A percentile compares a stretch with the other conserved stretches of the same genome.
Conservation (phyloP, 2,888 invertebrate genomes). For the Lasioglossum vierecki region DNA sequence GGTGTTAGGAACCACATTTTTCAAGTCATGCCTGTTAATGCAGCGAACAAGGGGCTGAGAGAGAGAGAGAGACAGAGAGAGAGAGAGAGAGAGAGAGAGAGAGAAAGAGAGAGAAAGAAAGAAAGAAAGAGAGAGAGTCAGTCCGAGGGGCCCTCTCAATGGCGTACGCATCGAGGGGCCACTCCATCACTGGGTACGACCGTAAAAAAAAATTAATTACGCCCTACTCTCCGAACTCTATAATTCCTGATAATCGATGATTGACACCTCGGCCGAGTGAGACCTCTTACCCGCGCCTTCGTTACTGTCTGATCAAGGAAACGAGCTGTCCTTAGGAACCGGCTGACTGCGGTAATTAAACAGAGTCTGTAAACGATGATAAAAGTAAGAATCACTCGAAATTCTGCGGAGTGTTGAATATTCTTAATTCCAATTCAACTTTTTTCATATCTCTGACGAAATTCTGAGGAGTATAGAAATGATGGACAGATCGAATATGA, state of each 20-base stretch:
- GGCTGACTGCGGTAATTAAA: neutral
- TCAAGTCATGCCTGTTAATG: constrained; percentile 83
- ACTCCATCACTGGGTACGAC: constrained; percentile 19
- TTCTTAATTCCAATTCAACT: too few relatives aligned
- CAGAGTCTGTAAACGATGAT: neutral
- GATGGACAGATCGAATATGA: too few relatives aligned
- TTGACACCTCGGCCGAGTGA: constrained; percentile 24
- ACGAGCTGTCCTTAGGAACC: neutral
- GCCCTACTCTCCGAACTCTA: constrained; percentile 36
- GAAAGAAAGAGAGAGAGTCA: constrained; percentile 37
- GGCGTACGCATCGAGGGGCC: constrained; percentile 68
- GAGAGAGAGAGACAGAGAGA: constrained; percentile 36
- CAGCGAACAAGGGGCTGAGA: constrained; percentile 76
- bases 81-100: constrained; percentile 55
- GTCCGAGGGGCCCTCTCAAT: constrained; percentile 51
- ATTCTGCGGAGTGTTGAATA: neutral
- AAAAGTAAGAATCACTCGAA: neutral
- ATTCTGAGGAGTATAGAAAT: too few relatives aligned
- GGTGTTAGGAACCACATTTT: constrained; percentile 82
- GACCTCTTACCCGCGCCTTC: constrained; percentile 12
- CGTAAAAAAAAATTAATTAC: constrained; percentile 64
- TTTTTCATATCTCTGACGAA: too few relatives aligned
- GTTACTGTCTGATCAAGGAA: neutral
- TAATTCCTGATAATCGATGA: constrained; percentile 59
- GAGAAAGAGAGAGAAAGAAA: too few relatives aligned